Evolutionary conservation across 1,140 invertebrate species (phyloP), one percentile per base, ranked within the genome.

Genomic region (Drosophila navojoa): DNA sequence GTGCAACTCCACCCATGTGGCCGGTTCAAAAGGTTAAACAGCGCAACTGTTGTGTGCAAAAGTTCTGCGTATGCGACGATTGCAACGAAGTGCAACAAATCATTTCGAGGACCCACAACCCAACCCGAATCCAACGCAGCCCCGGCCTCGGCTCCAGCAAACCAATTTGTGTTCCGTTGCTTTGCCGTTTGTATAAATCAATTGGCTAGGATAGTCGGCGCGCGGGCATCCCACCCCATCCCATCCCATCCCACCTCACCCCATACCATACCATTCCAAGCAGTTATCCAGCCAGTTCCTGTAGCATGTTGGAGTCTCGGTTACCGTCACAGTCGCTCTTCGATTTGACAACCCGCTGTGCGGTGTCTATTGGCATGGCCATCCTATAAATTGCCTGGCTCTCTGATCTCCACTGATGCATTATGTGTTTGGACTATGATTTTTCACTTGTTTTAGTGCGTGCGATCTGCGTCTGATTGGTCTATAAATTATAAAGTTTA

Each of bases 161-260:
- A 61, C 84, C 84, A 89, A 89, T 89, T 89, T 89, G 84, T 89
- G 84, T 89, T 89, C 84, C 84, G 84, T 89, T 89, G 84, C 85
- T 79, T 89, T 80, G 84, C 84, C 80, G 84, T 89, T 89, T 90
- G 84, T 89, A 89, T 89, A 89, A 89, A 89, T 89, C 84, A 89
- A 89, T 89, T 89, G 84, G 76, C 84, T 67, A 74, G 66, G 54
- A 64, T 60, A 68, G 60, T 40, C 40, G n/a, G 62, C 55, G 67
- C 59, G 29, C 55, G 25, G 19, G 27, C 29, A 35, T 53, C 35
- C 42, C 54, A 45, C 2, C 11, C 7, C 54, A 45, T 3, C 7
- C 7, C 50, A 53, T 53, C 35, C 42, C 54, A 35, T 53, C 35
- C 42, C 54, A 45, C 2, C 11, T 7, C 54, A 45, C 2, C 7